Evolutionary conservation across 2,888 invertebrate genomes (phyloP), one percentile per base, ranked within the genome.

Genomic region (Ligdia adustata): DNA sequence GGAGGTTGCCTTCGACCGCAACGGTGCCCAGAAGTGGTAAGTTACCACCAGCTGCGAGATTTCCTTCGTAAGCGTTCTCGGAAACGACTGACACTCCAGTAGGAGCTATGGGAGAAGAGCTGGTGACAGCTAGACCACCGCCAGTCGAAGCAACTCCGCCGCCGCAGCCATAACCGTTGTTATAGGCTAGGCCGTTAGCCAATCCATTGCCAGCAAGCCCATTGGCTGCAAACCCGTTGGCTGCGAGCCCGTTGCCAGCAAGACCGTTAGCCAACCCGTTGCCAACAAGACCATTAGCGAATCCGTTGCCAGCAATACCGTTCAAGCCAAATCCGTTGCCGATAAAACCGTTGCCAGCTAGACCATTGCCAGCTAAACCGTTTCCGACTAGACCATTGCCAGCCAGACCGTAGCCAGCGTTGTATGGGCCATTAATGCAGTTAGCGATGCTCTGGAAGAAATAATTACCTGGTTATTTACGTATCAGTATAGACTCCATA

Each of bases 11-110:
- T 18, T 72, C 66, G 31, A 75, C 11, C 37, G 29, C 64, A 9
- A 63, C 67, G 39, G 69, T 55, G 16, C 69, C 65, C n/a, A 74
- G 41, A 61, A 69, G 70, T 9, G 75, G 75, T 52, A 73, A 52
- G 44, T 66, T 62, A 11, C 74, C 75, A 20, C 33, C 53, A 1
- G 66, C 64, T 3, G 32, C 26, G 11, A 74, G 26, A 7, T 42
- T 9, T 1, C 72, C 74, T 13, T 63, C 60, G 26, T 66, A 69
- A 5, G 18, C 60, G 46, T 71, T 72, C 42, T 77, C 75, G 2
- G 75, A 74, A 1, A 57, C 35, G 0, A 72, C 62, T 9, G 62
- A 52, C 4, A 77, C 37, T 6, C 66, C 66, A 9, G 53, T 55
- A 1, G 76, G 75, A 4, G 62, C 42, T 31, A 60, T 52, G n/a